Conservation (phyloP, 2,797 vertebrate species). For the Tauraco hartlaubi region DNA sequence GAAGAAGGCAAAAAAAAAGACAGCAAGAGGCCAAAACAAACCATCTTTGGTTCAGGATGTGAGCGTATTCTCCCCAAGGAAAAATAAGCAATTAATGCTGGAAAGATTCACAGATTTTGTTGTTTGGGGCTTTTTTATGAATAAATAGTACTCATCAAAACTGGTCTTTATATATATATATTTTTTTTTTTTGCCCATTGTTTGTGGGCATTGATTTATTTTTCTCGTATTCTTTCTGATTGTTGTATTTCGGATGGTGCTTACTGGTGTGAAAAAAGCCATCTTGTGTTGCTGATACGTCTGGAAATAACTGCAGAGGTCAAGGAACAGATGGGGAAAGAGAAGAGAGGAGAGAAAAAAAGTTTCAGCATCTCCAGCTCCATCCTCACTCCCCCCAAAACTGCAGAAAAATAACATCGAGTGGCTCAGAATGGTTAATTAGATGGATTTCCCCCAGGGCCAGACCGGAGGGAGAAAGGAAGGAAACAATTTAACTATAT, state of each 20-base stretch:
- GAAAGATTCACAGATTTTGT: conserved; percentile 28
- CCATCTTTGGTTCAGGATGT: neutral
- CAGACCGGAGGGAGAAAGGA: conserved; percentile 16
- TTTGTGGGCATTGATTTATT: conserved; percentile 77
- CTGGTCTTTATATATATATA: neutral
- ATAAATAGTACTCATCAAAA: conserved; percentile 64
- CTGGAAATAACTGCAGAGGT: conserved; percentile 77
- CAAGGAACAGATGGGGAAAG: conserved; percentile 23
- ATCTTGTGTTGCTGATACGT: conserved; percentile 75
- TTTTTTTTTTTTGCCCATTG: neutral
- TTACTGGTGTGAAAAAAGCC: conserved; percentile 79
- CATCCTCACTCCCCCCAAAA: neutral
- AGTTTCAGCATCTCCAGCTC: neutral
- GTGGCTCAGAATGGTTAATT: conserved; percentile 43
- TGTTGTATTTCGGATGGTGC: conserved; percentile 76
- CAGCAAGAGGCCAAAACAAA: conserved; percentile 5
- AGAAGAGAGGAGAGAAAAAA: neutral
- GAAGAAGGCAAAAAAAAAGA: neutral
- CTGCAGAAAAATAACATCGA: neutral
- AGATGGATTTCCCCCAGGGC: conserved; percentile 12
- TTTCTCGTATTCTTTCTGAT: conserved; percentile 74
- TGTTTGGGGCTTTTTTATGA: conserved; percentile 29
- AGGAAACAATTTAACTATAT: conserved; percentile 44
- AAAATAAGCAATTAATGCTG: conserved; percentile 44
- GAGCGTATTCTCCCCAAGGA: neutral